These are phyloP conservation scores for Conger conger DNA, from an alignment of 2,113 vertebrate species.

Conservation along the genomic window DNA sequence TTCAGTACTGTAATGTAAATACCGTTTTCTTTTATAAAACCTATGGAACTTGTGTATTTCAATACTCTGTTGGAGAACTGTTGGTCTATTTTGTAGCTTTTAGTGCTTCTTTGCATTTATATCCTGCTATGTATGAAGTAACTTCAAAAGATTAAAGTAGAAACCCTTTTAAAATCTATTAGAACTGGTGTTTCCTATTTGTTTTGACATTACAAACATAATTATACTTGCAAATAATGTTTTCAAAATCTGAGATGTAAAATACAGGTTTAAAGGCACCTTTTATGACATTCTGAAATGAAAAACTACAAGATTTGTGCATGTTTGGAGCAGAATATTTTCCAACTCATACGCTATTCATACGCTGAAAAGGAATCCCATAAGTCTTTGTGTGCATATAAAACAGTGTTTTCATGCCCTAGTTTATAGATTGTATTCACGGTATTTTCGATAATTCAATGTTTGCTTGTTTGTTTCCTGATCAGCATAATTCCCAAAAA, in stretches of 20 bases:
- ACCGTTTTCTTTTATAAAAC: not conserved
- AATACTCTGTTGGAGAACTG: not conserved
- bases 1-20: conserved; percentile 6
- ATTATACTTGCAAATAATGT: not conserved
- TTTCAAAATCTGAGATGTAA: not conserved
- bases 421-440: not conserved
- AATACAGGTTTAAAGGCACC: not conserved
- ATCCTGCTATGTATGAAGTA: not conserved
- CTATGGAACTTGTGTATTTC: not conserved
- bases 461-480: not conserved
- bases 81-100: not conserved
- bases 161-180: not conserved
- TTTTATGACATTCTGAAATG: not conserved
- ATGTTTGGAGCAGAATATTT: not conserved
- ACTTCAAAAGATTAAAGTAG: not conserved
- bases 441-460: not conserved
- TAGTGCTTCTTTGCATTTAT: not conserved
- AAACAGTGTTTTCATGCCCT: not conserved
- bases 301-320: not conserved
- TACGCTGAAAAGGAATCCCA: not conserved
- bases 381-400: not conserved
- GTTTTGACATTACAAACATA: not conserved
- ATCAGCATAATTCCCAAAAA: not conserved
- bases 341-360: not conserved
- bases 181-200: not conserved